Base-by-base conservation (phyloP, 2,113 vertebrate species). In the Alaudala cheleensis region DNA sequence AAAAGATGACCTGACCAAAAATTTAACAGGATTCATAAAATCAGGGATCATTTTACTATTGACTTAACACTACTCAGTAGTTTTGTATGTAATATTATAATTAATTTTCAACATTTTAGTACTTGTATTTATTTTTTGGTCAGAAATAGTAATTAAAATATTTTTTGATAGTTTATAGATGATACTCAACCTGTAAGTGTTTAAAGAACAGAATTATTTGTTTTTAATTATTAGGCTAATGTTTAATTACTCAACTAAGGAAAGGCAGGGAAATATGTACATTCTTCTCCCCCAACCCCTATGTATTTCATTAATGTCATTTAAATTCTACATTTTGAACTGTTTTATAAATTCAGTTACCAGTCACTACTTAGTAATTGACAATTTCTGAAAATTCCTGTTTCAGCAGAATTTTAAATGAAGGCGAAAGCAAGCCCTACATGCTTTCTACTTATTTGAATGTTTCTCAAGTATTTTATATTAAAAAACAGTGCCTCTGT, bases 401-500 rank as follows among this genome's bases (percentile, higher is more conserved):
- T 97, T 98, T 98, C 97, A 98, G 96, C 97, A 98, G 97, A 98
- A 97, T 97, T 98, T 98, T 98, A 97, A 97, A 98, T 97, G 97
- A 98, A 98, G 96, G 93, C 42, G 97, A 98, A 98, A 97, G 97
- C 97, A 98, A 96, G 95, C 94, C 96, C 96, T 98, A 97, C 86
- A 91, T 98, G 98, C 98, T 98, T 98, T 98, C 98, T 97, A 98
- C 97, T 97, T 98, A 98, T 98, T 98, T 98, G 99, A 99, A 99
- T 99, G 99, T 99, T 99, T 97, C 97, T 98, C 97, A 98, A 98
- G 98, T 98, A 98, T 98, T 98, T 98, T 98, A 99, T 98, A 98
- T 98, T 98, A 96, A 98, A 98, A 98, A 98, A 98, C 98, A 98
- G 98, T 98, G 98, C 99, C 98, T 98, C 98, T 98, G 98, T 98